Conservation (phyloP, 2,113 vertebrate genomes). For the Holacanthus passer region DNA sequence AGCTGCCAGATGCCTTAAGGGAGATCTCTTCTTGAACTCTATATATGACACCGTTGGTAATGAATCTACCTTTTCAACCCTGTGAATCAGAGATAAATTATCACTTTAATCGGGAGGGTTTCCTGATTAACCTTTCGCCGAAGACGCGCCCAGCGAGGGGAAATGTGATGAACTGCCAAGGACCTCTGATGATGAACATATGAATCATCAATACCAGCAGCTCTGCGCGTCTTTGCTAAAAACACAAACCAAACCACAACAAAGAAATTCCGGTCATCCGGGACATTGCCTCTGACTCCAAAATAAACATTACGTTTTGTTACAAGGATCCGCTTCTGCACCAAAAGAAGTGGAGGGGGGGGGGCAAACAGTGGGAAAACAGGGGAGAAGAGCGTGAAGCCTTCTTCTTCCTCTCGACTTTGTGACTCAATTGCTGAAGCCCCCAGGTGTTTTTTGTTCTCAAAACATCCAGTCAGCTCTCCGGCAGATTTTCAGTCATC, state of each 20-base stretch:
- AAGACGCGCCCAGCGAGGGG: slow-evolving; percentile 22
- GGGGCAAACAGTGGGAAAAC: slow-evolving; percentile 47
- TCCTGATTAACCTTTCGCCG: slow-evolving; percentile 62
- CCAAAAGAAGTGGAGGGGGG: background rate
- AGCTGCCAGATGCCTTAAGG: slow-evolving; percentile 68
- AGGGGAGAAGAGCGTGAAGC: slow-evolving; percentile 47
- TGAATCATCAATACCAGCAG: slow-evolving; percentile 75
- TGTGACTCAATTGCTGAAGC: slow-evolving; percentile 60
- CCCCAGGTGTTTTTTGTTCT: slow-evolving; percentile 58
- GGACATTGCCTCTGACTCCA: slow-evolving; percentile 65
- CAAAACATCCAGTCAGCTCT: slow-evolving; percentile 38
- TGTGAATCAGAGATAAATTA: slow-evolving; percentile 68
- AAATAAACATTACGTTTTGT: slow-evolving; percentile 76
- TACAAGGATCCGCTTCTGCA: slow-evolving; percentile 51
- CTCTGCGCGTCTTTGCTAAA: slow-evolving; percentile 47
- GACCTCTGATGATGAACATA: slow-evolving; percentile 66
- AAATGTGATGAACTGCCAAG: slow-evolving; percentile 53
- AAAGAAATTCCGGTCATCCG: slow-evolving; percentile 71
- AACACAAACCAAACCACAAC: slow-evolving; percentile 73
- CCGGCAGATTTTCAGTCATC: slow-evolving; percentile 4
- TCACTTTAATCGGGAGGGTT: slow-evolving; percentile 53
- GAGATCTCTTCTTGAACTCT: slow-evolving; percentile 62
- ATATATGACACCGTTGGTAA: slow-evolving; percentile 63
- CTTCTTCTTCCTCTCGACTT: slow-evolving; percentile 64
- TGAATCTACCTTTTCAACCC: slow-evolving; percentile 45